Evolutionary conservation across 1,140 invertebrate genomes (phyloP), one percentile per base, ranked within the genome.

Genomic region (Homalodisca vitripennis): DNA sequence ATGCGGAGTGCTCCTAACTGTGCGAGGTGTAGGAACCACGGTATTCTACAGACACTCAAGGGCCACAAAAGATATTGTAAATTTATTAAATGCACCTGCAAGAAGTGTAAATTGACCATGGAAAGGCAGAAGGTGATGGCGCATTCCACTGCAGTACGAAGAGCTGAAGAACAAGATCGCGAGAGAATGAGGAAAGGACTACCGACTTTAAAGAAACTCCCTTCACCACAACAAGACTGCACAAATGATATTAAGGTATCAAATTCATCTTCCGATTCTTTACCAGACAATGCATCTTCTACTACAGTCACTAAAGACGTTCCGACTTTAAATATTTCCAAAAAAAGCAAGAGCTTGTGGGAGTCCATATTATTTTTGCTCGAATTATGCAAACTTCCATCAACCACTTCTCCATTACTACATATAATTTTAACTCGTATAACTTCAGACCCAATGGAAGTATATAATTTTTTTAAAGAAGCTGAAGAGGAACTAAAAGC

Each of bases 21-120:
- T 78, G 90, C 91, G 17, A 86, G 91, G 27, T 94, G 95, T 78
- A 83, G 92, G 41, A 95, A 96, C 82, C 95, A 97, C 79, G 86
- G 88, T 0, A 83, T 93, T 71, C 92, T 92, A 76, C 87, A 92
- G 66, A 86, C 87, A 76, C 83, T 97, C 46, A 95, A 94, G 80
- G 93, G 92, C 2, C 95, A 98, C 83, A 97, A 97, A 79, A 83
- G 92, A 1, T 93, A 93, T 79, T 98, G 95, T 84, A 86, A 86
- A 72, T 94, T 86, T 80, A 87, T 90, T 60, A 82, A 86, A 73
- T 96, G 94, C 79, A 84, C 80, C 31, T 97, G 94, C 80, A 85
- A 88, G 48, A 92, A 92, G 79, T 97, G 94, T 78, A 85, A 87
- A 34, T 80, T 94, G 2, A 94, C 92, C 1, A 88, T 88, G 0